phyloP scores from a whole-genome alignment of 2,113 vertebrate genomes.

The Stigmatopora nigra region DNA sequence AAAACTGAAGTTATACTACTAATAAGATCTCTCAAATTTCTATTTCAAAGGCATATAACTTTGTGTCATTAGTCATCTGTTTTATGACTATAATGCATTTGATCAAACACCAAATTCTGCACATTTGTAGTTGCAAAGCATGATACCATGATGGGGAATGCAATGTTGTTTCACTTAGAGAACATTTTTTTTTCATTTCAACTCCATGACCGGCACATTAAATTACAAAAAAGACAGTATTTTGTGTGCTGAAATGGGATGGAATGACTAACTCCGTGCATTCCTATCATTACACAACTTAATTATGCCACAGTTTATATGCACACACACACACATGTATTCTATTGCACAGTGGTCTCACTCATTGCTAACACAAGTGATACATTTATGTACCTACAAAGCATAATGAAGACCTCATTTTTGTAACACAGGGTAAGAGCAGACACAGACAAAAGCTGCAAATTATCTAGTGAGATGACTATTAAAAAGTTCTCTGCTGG shows the following conservation, averaged over 20 bases:
- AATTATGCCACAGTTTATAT: neutral
- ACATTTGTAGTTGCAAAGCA: neutral
- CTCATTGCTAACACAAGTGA: too few relatives aligned
- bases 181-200: too few relatives aligned
- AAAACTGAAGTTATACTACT: neutral
- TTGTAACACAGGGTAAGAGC: constrained; percentile 41
- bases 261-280: neutral
- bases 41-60: neutral
- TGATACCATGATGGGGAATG: neutral
- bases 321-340: neutral
- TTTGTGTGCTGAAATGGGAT: too few relatives aligned
- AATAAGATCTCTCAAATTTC: neutral
- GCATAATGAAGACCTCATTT: constrained; percentile 44
- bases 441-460: constrained; percentile 38
- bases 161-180: neutral
- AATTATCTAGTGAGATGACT: constrained; percentile 54
- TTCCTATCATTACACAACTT: neutral
- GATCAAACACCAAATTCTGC: neutral
- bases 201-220: too few relatives aligned
- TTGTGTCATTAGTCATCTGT: constrained; percentile 1
- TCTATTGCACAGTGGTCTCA: too few relatives aligned
- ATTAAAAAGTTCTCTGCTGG: constrained; percentile 65
- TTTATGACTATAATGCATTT: neutral
- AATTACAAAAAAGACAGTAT: too few relatives aligned
- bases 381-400: too few relatives aligned